Evolutionary conservation across 2,797 vertebrate species (phyloP).

Genomic region (Spinus pinus): DNA sequence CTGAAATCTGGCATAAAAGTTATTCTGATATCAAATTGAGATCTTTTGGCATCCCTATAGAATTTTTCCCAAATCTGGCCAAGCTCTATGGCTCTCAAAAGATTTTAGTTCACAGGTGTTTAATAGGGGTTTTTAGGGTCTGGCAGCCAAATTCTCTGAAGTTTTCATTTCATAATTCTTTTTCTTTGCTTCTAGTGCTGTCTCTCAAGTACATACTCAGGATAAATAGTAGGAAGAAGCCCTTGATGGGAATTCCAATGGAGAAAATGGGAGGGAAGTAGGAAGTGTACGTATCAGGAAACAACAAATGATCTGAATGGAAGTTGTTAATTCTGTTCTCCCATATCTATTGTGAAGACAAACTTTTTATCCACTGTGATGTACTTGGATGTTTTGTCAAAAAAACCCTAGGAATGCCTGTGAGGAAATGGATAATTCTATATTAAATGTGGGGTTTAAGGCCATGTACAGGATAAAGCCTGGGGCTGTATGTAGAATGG

Average conservation of each 20-base stretch:
- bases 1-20: background rate
- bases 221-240: background rate
- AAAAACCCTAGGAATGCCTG: background rate
- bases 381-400: background rate
- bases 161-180: background rate
- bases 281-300: background rate
- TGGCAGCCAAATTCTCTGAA: background rate
- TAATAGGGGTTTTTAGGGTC: background rate
- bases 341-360: background rate
- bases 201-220: background rate
- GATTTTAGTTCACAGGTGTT: conserved; percentile 1
- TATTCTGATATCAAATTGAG: background rate
- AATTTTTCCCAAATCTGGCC: background rate
- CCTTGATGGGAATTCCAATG: background rate
- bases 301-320: background rate
- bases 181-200: background rate
- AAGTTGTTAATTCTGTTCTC: background rate
- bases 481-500: background rate
- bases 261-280: background rate
- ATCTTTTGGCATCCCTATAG: background rate
- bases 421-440: background rate
- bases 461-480: background rate
- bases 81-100: background rate
- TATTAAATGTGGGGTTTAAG: background rate
- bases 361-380: background rate